Evolutionary conservation across 2,888 invertebrate genomes (phyloP), one percentile per base, ranked within the genome.

Genomic region (Lepidonotus clava): DNA sequence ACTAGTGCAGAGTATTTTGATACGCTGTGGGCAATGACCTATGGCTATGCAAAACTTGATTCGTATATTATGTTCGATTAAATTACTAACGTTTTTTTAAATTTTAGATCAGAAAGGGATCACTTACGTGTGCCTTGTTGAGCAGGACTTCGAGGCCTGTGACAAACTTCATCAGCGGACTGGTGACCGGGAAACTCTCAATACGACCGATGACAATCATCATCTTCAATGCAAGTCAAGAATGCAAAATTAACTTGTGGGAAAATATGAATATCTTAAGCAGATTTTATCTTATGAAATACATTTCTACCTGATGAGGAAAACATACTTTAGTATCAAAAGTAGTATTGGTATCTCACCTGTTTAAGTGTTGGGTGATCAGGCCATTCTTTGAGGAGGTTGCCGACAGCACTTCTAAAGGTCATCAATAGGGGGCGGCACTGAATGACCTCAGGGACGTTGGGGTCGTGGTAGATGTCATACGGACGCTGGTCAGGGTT

Each of bases 91-190:
- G n/a, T n/a, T n/a, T n/a, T n/a, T n/a, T n/a, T n/a, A n/a, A n/a
- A n/a, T n/a, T n/a, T n/a, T n/a, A n/a, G n/a, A n/a, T n/a, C n/a
- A n/a, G n/a, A n/a, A n/a, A n/a, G n/a, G n/a, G n/a, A n/a, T n/a
- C 18, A 41, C 88, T 86, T 86, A 93, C 94, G 92, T 95, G 93
- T 38, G 94, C 92, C 87, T 97, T 97, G 88, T 96, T 96, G 0
- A 99, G 95, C 0, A 99, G 95, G 80, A 98, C 95, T 94, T 99
- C 99, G 85, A 99, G 95, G 0, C 98, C 98, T 0, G 97, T 97
- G 0, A 98, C 96, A 92, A 98, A 98, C 89, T 98, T 96, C 87
- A 98, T 97, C 2, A 99, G 95, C 0, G 99, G 97, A 89, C 97
- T 96, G 0, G 96, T 96, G 0, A 98, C 95, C 0, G 97, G 95